phyloP scores from a whole-genome alignment of 2,113 vertebrate species.

The Rostratula benghalensis region DNA sequence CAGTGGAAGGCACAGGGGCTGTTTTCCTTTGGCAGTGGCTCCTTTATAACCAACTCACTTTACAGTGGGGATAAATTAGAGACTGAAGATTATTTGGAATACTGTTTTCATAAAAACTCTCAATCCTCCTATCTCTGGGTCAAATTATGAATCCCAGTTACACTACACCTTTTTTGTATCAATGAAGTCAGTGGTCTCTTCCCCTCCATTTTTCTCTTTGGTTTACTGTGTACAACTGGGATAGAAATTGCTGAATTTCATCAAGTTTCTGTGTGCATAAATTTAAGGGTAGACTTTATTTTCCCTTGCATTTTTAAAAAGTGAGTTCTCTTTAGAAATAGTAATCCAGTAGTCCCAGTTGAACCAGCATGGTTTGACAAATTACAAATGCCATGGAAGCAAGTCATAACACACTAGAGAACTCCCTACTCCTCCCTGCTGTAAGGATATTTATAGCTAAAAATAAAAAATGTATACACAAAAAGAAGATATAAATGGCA shows the following conservation, averaged over 20 bases:
- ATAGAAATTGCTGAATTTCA: neutral
- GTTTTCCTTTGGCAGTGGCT: neutral
- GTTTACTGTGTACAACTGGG: neutral
- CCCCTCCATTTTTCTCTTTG: neutral
- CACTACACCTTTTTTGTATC: neutral
- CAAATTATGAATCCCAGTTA: neutral
- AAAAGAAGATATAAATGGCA: constrained; percentile 44
- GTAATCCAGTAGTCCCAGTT: neutral
- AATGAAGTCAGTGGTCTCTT: neutral
- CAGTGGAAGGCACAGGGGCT: neutral
- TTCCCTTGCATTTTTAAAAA: neutral
- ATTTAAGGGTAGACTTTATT: neutral
- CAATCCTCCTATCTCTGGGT: neutral
- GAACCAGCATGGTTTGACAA: neutral
- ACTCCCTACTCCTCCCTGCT: neutral
- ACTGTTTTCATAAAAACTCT: neutral
- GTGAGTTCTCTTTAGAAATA: neutral
- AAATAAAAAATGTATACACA: constrained; percentile 4
- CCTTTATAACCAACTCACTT: neutral
- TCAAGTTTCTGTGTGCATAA: neutral
- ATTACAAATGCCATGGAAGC: neutral
- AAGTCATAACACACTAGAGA: constrained; percentile 9
- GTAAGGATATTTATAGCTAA: constrained; percentile 40
- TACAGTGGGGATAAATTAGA: neutral
- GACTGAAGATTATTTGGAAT: neutral